Evolutionary conservation across 2,888 invertebrate species (phyloP), one percentile per base, ranked within the genome.

Genomic region (Ctena decussata): DNA sequence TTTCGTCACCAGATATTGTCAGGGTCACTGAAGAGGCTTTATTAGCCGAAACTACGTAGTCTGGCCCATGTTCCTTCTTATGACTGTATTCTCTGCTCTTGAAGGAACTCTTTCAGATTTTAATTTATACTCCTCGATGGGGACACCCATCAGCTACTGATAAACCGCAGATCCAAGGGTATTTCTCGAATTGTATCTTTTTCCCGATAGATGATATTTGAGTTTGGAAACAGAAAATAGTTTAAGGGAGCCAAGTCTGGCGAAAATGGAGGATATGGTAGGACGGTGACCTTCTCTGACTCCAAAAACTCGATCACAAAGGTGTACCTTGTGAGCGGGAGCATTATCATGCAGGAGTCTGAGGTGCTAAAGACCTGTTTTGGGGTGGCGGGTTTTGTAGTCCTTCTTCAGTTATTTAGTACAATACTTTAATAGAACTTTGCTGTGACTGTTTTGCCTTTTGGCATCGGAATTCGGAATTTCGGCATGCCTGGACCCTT

Each of bases 121-220:
- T n/a, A n/a, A n/a, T 24, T 37, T 21, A 37, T 75, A 75, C 37
- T 53, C 57, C 37, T 53, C 37, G 32, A 30, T 37, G 39, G 57
- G 75, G 35, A 75, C 24, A 75, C 53, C 57, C 30, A 75, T 75
- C 24, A 75, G 75, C 24, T 57, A 75, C 75, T 37, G 39, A 57
- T 57, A 37, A 75, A 75, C 57, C 24, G 57, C 75, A 75, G 57
- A 75, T 76, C 65, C 39, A 76, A 76, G 65, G 30, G 76, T 27
- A 39, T 60, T 41, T n/a, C n/a, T n/a, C n/a, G n/a, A n/a, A n/a
- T n/a, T n/a, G n/a, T n/a, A n/a, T n/a, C n/a, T n/a, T n/a, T n/a
- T n/a, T n/a, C n/a, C n/a, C n/a, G n/a, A n/a, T n/a, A n/a, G 49
- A 49, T 35, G 75, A 75, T 49, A 49, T 74, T 74, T 32, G 37